Evolutionary conservation across 2,113 vertebrate species (phyloP).

Genomic region (Kobus ellipsiprymnus): DNA sequence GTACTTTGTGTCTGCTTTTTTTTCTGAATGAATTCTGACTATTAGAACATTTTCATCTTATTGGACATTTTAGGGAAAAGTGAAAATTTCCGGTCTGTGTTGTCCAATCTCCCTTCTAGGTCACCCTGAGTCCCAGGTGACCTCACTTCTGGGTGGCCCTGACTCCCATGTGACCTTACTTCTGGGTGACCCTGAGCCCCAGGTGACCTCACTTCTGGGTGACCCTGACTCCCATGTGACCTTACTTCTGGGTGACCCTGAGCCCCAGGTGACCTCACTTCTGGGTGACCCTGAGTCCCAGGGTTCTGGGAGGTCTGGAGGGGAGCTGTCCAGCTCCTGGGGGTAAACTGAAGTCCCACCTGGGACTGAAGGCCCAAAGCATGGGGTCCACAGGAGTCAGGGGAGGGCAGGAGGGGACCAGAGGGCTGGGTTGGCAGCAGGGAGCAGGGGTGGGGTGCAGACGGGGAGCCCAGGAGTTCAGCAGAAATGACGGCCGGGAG

Average conservation of each 20-base stretch:
- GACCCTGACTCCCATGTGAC: neutral
- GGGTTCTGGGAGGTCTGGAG: neutral
- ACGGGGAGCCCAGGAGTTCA: neutral
- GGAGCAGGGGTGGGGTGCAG: neutral
- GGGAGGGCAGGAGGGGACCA: neutral
- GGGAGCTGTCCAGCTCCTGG: neutral
- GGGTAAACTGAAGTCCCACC: neutral
- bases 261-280: neutral
- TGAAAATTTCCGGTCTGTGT: neutral
- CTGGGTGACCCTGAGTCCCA: neutral
- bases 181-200: accelerated
- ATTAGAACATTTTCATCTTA: neutral
- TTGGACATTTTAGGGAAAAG: neutral
- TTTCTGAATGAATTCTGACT: neutral
- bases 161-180: neutral
- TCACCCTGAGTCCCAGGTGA: neutral
- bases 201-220: accelerated
- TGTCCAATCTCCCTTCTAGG: neutral
- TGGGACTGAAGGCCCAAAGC: neutral
- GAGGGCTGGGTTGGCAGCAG: neutral
- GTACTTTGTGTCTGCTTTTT: neutral
- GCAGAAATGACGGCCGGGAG: neutral
- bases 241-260: neutral
- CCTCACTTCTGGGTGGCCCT: neutral
- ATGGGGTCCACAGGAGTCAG: neutral